A percentile compares a stretch with the other conserved stretches of the same genome.
phyloP scores from a whole-genome alignment of 2,797 vertebrate genomes.

The Enteromius unitaeniatus region DNA sequence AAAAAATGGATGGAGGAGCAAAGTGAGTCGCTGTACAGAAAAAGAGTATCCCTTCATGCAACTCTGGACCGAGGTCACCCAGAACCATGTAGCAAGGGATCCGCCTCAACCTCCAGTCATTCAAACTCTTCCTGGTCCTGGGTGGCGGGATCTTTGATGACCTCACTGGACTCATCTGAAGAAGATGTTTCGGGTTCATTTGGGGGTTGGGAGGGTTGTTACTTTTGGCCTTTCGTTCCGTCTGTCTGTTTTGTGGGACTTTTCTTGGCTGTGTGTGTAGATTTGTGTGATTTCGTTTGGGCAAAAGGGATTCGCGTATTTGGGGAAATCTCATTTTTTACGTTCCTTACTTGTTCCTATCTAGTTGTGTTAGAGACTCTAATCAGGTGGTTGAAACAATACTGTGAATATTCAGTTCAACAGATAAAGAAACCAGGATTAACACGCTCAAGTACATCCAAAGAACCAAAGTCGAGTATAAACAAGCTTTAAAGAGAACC shows the following conservation, averaged over 20 bases:
- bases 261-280: slow-evolving; percentile 77
- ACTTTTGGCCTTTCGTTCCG: slow-evolving; percentile 66
- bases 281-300: slow-evolving; percentile 81
- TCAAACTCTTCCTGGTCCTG: slow-evolving; percentile 76
- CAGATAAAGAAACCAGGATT: slow-evolving; percentile 80
- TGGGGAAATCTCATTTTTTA: slow-evolving; percentile 78
- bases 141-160: slow-evolving; percentile 83
- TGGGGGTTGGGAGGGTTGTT: slow-evolving; percentile 63
- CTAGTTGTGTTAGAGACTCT: slow-evolving; percentile 84
- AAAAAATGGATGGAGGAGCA: slow-evolving; percentile 77
- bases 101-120: slow-evolving; percentile 69
- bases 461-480: slow-evolving; percentile 73
- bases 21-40: slow-evolving; percentile 60
- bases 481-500: slow-evolving; percentile 60
- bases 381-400: slow-evolving; percentile 87
- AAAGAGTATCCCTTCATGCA: slow-evolving; percentile 61
- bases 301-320: slow-evolving; percentile 76
- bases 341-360: slow-evolving; percentile 62
- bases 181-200: slow-evolving; percentile 72
- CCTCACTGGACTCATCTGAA: slow-evolving; percentile 82
- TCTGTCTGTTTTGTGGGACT: slow-evolving; percentile 49
- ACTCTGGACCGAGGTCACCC: slow-evolving; percentile 40
- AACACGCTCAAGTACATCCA: slow-evolving; percentile 72
- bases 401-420: slow-evolving; percentile 88
- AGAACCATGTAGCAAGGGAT: slow-evolving; percentile 50